Percentiles rank a stretch among this genome's conserved stretches.
Evolutionary conservation across 2,113 vertebrate genomes (phyloP).

Genomic region (Montifringilla adamsi): DNA sequence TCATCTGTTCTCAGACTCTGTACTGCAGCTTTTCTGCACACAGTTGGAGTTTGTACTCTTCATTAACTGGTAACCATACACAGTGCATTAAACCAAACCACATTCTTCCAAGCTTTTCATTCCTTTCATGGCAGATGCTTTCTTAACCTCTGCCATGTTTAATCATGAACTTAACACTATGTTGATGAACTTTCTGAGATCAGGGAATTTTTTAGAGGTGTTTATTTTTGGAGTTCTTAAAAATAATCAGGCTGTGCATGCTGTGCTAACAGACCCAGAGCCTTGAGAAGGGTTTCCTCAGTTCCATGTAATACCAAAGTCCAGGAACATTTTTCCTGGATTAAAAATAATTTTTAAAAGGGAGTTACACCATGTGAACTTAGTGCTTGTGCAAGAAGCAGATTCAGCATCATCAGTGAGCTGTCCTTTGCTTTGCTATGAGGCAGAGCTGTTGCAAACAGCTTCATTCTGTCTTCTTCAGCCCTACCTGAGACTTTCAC

Average conservation of each 20-base stretch:
- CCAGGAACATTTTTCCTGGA: not conserved
- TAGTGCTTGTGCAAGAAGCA: not conserved
- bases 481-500: not conserved
- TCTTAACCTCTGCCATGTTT: not conserved
- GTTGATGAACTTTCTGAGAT: not conserved
- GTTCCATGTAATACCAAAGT: not conserved
- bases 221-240: not conserved
- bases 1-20: not conserved
- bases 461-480: not conserved
- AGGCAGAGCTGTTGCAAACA: not conserved
- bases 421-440: not conserved
- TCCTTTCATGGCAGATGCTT: not conserved
- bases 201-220: not conserved
- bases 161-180: not conserved
- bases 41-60: not conserved
- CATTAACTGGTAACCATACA: not conserved
- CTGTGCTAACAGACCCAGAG: not conserved
- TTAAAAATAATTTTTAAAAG: not conserved
- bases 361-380: not conserved
- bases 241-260: not conserved
- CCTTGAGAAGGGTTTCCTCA: not conserved
- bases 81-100: not conserved
- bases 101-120: not conserved
- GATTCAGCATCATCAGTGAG: not conserved
- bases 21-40: not conserved